phyloP scores from a whole-genome alignment of 1,140 invertebrate genomes.

The Dreissena polymorpha region DNA sequence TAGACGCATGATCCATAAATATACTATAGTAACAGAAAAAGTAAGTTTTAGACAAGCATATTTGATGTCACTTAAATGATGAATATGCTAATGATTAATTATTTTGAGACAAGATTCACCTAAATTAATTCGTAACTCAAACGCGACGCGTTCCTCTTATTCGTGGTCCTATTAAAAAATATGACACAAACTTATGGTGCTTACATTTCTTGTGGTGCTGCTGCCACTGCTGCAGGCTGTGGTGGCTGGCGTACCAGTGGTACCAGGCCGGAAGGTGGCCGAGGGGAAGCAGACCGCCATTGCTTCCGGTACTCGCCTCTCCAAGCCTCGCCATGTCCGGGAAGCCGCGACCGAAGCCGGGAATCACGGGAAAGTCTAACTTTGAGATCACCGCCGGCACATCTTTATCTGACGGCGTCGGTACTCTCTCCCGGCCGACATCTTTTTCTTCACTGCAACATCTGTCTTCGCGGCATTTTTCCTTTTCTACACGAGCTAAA shows the following conservation, averaged over 20 bases:
- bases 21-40: no score
- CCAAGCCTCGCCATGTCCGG: slow-evolving; percentile 16
- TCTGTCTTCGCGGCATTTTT: slow-evolving; percentile 11
- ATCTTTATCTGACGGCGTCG: slow-evolving; percentile 4
- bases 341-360: slow-evolving; percentile 14
- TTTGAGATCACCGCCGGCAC: slow-evolving; percentile 47
- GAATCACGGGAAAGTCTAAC: slow-evolving; percentile 35
- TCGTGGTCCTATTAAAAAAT: no score
- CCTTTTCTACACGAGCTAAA: slow-evolving; percentile 33
- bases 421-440: neutral
- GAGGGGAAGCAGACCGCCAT: slow-evolving; percentile 7
- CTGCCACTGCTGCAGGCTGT: slow-evolving; percentile 47
- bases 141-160: no score
- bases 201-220: slow-evolving; percentile 42
- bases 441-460: neutral
- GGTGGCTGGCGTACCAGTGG: slow-evolving; percentile 55
- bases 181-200: neutral
- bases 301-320: neutral
- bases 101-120: no score
- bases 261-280: slow-evolving; percentile 54
- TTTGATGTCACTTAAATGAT: no score
- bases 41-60: no score
- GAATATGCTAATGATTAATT: no score
- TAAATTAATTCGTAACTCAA: no score
- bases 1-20: no score